These are phyloP conservation scores for Erpobdella octoculata DNA, from an alignment of 2,888 invertebrate genomes.

Conservation along the genomic window DNA sequence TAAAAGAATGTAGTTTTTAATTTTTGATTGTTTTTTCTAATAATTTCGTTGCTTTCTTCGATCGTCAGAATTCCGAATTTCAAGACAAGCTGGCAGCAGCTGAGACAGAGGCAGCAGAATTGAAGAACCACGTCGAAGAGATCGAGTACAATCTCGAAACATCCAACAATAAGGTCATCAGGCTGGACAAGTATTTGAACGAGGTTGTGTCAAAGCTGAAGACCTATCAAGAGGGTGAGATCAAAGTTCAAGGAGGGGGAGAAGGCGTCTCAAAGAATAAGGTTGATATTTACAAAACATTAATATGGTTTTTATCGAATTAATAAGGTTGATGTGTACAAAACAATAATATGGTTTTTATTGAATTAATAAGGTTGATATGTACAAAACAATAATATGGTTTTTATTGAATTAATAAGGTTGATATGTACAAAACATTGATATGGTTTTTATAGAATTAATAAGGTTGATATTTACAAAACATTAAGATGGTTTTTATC, in stretches of 20 bases:
- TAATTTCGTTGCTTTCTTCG: background rate
- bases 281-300: too few relatives aligned
- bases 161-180: constrained; percentile 66
- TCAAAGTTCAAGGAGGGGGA: constrained; percentile 45
- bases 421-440: too few relatives aligned
- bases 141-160: constrained; percentile 62
- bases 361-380: too few relatives aligned
- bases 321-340: too few relatives aligned
- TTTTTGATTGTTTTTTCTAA: background rate
- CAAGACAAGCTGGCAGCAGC: constrained; percentile 66
- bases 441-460: too few relatives aligned
- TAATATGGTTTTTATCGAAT: too few relatives aligned
- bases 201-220: constrained; percentile 79
- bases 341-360: too few relatives aligned
- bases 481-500: too few relatives aligned
- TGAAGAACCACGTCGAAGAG: constrained; percentile 91
- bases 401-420: too few relatives aligned
- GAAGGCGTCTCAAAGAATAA: constrained; percentile 49
- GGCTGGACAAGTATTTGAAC: constrained; percentile 80
- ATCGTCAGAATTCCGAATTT: constrained; percentile 65
- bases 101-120: constrained; percentile 87
- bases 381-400: too few relatives aligned
- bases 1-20: background rate
- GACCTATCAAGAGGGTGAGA: constrained; percentile 46
- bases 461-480: too few relatives aligned